phyloP scores from a whole-genome alignment of 2,113 vertebrate genomes.

The Prolemur simus region DNA sequence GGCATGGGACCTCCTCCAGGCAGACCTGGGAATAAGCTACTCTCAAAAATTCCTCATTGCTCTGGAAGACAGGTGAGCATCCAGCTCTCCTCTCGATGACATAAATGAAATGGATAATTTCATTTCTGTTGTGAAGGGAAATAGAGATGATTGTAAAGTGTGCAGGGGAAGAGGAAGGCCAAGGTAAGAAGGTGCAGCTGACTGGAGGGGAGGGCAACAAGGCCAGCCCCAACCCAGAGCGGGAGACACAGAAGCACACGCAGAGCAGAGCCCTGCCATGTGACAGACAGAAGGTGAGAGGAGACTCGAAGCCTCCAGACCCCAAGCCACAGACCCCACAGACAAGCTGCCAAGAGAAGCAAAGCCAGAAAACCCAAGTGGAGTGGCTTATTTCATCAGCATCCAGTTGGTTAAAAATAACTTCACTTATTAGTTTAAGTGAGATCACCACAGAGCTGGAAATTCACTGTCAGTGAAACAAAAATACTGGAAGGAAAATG shows the following conservation, averaged over 20 bases:
- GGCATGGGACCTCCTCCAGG: background rate
- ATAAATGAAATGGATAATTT: background rate
- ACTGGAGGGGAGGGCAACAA: background rate
- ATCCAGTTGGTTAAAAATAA: conserved; percentile 72
- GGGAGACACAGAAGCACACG: background rate
- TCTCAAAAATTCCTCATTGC: background rate
- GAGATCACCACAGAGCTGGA: conserved; percentile 69
- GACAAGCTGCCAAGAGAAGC: conserved; percentile 18
- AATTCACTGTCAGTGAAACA: conserved; percentile 66
- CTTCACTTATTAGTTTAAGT: conserved; percentile 69
- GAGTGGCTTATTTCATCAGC: conserved; percentile 45
- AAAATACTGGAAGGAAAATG: conserved; percentile 45
- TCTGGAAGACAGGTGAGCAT: background rate
- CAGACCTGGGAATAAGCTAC: background rate
- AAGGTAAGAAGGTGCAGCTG: background rate
- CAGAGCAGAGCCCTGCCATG: background rate
- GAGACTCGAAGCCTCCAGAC: background rate
- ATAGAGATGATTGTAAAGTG: background rate
- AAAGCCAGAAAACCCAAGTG: background rate
- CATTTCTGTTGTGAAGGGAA: background rate
- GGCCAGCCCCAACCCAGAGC: background rate
- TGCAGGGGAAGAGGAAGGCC: too few relatives aligned
- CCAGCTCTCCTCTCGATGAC: background rate
- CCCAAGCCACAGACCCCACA: background rate
- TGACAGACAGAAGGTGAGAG: background rate